Evolutionary conservation across 2,113 vertebrate species (phyloP).

Genomic region (Vireo altiloquus): DNA sequence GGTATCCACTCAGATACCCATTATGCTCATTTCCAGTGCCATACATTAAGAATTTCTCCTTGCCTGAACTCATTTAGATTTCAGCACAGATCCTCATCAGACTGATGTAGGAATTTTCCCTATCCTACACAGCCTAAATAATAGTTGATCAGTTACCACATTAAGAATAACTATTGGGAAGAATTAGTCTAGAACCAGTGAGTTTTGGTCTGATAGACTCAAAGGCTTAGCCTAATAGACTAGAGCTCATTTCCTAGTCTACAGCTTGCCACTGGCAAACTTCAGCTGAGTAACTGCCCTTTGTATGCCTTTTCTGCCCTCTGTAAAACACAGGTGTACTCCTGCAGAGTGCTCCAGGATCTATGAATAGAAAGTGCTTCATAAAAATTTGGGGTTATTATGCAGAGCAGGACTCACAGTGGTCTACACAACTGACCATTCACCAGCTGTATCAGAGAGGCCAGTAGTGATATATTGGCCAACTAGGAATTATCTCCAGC

Average conservation of each 20-base stretch:
- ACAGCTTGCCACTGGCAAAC: background rate
- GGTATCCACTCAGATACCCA: background rate
- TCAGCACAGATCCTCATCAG: background rate
- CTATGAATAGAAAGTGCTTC: background rate
- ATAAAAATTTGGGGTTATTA: background rate
- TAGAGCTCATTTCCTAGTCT: background rate
- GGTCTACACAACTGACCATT: background rate
- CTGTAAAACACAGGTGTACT: background rate
- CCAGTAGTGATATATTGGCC: background rate
- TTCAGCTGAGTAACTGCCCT: background rate
- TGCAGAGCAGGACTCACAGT: background rate
- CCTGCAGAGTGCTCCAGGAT: background rate
- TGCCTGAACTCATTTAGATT: background rate
- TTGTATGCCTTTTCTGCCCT: background rate
- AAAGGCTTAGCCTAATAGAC: background rate
- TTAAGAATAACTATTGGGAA: background rate
- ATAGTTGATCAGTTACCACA: background rate
- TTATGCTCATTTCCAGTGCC: background rate
- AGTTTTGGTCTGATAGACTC: background rate
- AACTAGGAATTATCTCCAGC: background rate
- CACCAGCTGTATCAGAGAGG: background rate
- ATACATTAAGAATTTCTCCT: background rate
- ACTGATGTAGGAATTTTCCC: background rate
- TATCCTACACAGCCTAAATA: background rate
- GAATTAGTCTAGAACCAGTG: background rate